Percentiles rank a stretch among this genome's conserved stretches.
These are phyloP conservation scores for Diadema setosum DNA, from an alignment of 35 echinoderm and acorn worm species.

Conservation along the genomic window DNA sequence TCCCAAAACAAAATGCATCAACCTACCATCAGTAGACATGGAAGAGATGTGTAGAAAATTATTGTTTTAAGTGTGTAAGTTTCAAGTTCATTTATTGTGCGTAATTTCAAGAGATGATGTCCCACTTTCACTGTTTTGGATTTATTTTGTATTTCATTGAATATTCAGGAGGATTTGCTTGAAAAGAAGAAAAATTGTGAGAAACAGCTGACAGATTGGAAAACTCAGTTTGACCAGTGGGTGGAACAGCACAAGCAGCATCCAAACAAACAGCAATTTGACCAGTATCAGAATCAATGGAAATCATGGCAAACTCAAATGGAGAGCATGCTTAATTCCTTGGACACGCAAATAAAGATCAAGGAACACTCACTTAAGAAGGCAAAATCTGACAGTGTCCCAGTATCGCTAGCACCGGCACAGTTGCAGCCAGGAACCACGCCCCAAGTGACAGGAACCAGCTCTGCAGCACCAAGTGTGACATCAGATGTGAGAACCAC, in stretches of 20 bases:
- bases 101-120: no score
- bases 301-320: constrained; percentile 18
- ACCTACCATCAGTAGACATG: no score
- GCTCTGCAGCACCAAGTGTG: no score
- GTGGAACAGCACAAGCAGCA: constrained; percentile 11
- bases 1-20: no score
- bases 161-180: neutral
- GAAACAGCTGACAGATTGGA: constrained; percentile 7
- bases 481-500: neutral
- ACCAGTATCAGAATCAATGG: constrained; percentile 15
- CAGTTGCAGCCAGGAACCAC: no score
- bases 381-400: neutral
- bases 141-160: no score
- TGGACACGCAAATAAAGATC: constrained; percentile 1
- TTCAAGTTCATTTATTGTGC: no score
- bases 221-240: constrained; percentile 7
- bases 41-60: no score
- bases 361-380: neutral
- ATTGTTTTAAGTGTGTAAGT: no score
- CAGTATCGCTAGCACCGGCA: neutral
- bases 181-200: neutral
- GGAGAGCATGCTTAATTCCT: neutral
- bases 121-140: no score
- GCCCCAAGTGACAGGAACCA: no score
- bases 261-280: constrained; percentile 16